Evolutionary conservation across 2,888 invertebrate genomes (phyloP).

Genomic region (Sesia bembeciformis): DNA sequence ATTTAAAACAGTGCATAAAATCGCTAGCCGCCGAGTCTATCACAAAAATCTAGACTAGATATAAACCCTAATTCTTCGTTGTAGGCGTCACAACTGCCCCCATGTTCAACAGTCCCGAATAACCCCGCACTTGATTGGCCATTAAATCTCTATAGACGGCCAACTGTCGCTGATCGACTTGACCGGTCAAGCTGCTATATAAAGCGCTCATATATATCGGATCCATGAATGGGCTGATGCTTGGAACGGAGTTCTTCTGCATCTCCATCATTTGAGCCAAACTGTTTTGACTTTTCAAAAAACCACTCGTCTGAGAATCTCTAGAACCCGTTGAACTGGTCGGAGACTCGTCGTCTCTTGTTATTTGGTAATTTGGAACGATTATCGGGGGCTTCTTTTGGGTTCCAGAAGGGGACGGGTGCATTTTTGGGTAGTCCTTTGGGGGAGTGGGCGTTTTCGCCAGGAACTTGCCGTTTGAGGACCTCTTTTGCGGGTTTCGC

Average conservation of each 20-base stretch:
- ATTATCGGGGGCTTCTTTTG: slow-evolving; percentile 35
- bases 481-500: slow-evolving; percentile 59
- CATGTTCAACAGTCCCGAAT: slow-evolving; percentile 42
- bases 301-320: slow-evolving; percentile 20
- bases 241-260: slow-evolving; percentile 24
- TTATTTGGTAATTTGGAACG: slow-evolving; percentile 53
- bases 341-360: slow-evolving; percentile 37
- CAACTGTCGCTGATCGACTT: slow-evolving; percentile 55
- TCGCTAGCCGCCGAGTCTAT: slow-evolving; percentile 4
- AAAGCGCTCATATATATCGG: slow-evolving; percentile 55
- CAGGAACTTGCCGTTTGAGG: slow-evolving; percentile 72
- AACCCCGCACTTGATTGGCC: slow-evolving; percentile 48
- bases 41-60: slow-evolving; percentile 19
- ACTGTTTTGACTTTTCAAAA: slow-evolving; percentile 17
- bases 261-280: slow-evolving; percentile 28
- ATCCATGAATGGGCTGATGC: slow-evolving; percentile 40
- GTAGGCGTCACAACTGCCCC: slow-evolving; percentile 46
- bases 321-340: slow-evolving; percentile 36
- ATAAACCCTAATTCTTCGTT: slow-evolving; percentile 46
- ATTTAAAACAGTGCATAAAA: too few relatives aligned
- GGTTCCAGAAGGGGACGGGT: slow-evolving; percentile 17
- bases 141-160: slow-evolving; percentile 59
- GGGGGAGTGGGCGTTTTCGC: slow-evolving; percentile 60
- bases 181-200: slow-evolving; percentile 48
- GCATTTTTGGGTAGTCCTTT: slow-evolving; percentile 33